Conservation (phyloP, 2,797 vertebrate species). For the Trematomus bernacchii region DNA sequence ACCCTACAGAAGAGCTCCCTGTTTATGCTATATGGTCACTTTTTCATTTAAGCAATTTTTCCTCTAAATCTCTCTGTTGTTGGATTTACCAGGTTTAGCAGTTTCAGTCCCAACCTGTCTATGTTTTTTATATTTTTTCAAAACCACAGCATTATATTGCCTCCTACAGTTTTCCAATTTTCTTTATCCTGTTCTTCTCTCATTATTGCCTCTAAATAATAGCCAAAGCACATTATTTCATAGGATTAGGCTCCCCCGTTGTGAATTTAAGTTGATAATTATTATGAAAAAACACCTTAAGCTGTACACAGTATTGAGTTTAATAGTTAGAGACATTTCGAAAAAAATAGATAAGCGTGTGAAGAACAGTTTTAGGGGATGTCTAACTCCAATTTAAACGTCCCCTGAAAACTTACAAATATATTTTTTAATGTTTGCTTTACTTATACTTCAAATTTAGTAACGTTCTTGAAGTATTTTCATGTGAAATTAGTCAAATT, state of each 20-base stretch:
- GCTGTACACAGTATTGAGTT: background rate
- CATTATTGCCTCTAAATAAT: conserved; percentile 8
- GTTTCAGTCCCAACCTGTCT: background rate
- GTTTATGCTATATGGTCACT: conserved; percentile 1
- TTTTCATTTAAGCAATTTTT: background rate
- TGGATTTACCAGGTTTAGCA: conserved; percentile 5
- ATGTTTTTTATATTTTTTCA: background rate
- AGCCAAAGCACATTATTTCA: background rate
- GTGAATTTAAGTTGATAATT: background rate
- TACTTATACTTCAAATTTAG: background rate
- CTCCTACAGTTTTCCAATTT: background rate
- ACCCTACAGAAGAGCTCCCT: background rate
- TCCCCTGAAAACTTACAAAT: background rate
- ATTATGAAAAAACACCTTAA: background rate
- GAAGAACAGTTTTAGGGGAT: background rate
- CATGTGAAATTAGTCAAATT: background rate
- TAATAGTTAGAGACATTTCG: background rate
- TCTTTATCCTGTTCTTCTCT: background rate
- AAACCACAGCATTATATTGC: background rate
- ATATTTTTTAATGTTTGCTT: background rate
- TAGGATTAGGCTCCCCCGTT: background rate
- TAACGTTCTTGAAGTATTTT: background rate
- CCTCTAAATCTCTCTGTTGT: background rate
- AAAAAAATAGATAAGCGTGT: background rate
- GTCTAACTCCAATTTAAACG: background rate